These are phyloP conservation scores for Mantis religiosa DNA, from an alignment of 2,888 invertebrate species.

Conservation along the genomic window DNA sequence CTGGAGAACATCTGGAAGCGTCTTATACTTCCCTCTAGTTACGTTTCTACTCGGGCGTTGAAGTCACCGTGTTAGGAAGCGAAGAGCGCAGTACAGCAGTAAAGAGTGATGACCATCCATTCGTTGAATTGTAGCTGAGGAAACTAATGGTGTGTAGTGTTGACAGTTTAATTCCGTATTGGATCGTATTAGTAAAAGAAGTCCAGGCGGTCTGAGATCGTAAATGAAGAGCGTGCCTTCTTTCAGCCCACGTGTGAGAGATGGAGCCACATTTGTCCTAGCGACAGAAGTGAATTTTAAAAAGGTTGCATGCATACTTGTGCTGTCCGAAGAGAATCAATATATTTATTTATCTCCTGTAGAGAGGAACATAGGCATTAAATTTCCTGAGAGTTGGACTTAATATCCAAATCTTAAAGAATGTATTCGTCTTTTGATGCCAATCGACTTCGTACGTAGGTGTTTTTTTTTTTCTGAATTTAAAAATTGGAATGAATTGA, in stretches of 20 bases:
- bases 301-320: neutral
- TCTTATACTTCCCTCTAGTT: neutral
- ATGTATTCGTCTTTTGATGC: no score
- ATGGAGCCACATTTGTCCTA: neutral
- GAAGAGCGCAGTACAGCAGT: neutral
- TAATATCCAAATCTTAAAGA: no score
- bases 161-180: neutral
- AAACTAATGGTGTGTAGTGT: neutral
- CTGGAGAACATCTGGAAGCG: neutral
- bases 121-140: neutral
- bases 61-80: neutral
- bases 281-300: neutral
- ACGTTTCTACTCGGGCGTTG: neutral
- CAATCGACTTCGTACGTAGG: no score
- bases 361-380: neutral
- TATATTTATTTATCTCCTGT: neutral
- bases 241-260: neutral
- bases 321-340: neutral
- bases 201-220: neutral
- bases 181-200: neutral
- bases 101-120: neutral
- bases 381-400: no score
- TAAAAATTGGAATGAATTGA: no score
- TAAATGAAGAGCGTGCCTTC: neutral
- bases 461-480: no score